A percentile compares a stretch with the other conserved stretches of the same genome.
phyloP scores from a whole-genome alignment of 2,888 invertebrate genomes.

The Rhingia rostrata region DNA sequence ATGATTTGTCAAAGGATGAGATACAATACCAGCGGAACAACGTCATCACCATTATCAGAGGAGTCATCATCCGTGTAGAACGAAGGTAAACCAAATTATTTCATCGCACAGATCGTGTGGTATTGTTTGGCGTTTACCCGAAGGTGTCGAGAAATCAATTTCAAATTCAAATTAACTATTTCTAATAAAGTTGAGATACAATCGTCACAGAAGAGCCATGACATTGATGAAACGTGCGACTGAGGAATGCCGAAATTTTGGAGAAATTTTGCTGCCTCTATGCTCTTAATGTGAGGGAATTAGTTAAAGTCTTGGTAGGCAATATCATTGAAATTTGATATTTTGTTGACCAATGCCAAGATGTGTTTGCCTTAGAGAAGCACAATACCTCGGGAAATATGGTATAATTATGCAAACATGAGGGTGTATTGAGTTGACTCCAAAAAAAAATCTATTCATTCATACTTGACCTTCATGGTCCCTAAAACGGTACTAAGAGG shows the following conservation, averaged over 20 bases:
- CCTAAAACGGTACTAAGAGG: too few species aligned
- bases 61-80: slow-evolving; percentile 50
- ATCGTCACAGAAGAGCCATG: slow-evolving; percentile 18
- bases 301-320: slow-evolving; percentile 46
- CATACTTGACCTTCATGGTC: too few species aligned
- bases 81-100: slow-evolving; percentile 48
- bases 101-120: slow-evolving; percentile 19
- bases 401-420: too few species aligned
- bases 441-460: too few species aligned
- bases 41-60: slow-evolving; percentile 63
- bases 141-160: slow-evolving; percentile 52
- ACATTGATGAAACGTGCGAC: slow-evolving; percentile 50
- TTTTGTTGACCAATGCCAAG: slow-evolving; percentile 41
- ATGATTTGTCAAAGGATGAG: slow-evolving; percentile 49
- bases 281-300: slow-evolving; percentile 41
- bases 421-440: too few species aligned
- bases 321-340: slow-evolving; percentile 35
- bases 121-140: slow-evolving; percentile 29
- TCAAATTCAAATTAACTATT: slow-evolving; percentile 39
- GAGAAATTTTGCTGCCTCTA: slow-evolving; percentile 29
- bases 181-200: background rate
- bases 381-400: background rate
- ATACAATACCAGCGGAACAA: slow-evolving; percentile 51
- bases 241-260: slow-evolving; percentile 26
- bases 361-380: background rate